Conservation (phyloP, 2,113 vertebrate species). For the Ceyx cyanopectus region DNA sequence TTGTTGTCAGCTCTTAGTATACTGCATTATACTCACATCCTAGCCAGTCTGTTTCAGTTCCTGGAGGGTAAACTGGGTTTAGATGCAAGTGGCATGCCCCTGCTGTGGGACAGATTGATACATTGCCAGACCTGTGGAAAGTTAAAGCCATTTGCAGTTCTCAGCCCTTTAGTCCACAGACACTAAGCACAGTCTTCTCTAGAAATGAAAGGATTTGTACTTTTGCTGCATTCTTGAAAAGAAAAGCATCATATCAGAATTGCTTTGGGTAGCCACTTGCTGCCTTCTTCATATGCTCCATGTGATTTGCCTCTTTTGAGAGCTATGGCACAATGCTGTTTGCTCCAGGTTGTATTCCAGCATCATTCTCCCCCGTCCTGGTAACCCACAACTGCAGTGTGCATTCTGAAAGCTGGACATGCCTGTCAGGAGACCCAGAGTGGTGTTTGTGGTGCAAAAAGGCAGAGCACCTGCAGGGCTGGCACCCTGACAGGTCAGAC, state of each 20-base stretch:
- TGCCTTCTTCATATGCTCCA: conserved; percentile 5
- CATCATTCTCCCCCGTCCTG: neutral
- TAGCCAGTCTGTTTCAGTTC: neutral
- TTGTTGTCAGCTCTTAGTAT: neutral
- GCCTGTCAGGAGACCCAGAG: neutral
- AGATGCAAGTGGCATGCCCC: neutral
- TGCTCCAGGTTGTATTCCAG: neutral
- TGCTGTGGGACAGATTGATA: neutral
- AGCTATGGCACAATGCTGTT: neutral
- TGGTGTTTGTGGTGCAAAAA: neutral
- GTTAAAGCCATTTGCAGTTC: neutral
- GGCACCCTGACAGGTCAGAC: neutral
- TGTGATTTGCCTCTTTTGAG: neutral
- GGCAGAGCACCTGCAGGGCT: neutral
- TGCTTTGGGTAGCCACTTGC: neutral
- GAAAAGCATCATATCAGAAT: neutral
- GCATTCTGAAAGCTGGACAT: neutral
- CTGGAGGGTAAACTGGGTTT: neutral
- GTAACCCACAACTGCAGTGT: neutral
- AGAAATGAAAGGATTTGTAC: neutral
- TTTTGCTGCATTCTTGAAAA: neutral
- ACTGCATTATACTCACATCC: neutral
- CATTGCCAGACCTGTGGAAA: neutral
- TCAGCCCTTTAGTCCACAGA: neutral
- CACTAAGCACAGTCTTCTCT: neutral